Base-by-base conservation (phyloP, 2,113 vertebrate species). In the Anolis carolinensis region DNA sequence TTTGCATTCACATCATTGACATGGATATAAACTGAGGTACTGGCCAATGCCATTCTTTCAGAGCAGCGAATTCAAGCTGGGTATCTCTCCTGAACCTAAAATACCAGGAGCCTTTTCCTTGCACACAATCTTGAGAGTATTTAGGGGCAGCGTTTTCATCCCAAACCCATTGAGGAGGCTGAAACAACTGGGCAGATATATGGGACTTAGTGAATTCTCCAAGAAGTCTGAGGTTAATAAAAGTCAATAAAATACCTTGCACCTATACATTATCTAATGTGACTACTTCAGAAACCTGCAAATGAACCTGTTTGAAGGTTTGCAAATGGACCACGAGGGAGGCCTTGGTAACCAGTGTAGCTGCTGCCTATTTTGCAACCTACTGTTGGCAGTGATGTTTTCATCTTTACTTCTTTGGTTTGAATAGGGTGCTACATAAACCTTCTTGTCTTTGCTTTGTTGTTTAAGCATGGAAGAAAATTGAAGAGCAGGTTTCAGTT, bases 151-250 rank as follows among this genome's bases (percentile, higher is more conserved):
- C 3, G 2, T 44, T 44, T 44, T 44, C 39, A 44, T 44, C 39
- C 13, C 72, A 85, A 83, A 86, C 84, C 4, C 72, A 86, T 14
- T 88, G 78, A 27, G 89, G 16, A 91, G 25, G 1, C 83, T 68
- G 32, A 11, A 93, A 68, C 74, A 93, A 91, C 81, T 88, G 86
- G 76, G 4, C 63, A 77, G 27, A 76, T 52, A n/a, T 88, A 85
- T 76, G 82, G 50, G 90, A 0, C 9, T 82, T 83, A 48, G 39
- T 44, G 39, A 44, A 44, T 77, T 89, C 10, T 85, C 50, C 0
- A 93, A 93, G 95, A 90, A 82, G n/a, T 91, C 92, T 59, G 93
- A 95, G 95, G 95, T 95, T 78, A 13, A 88, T n/a, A n/a, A n/a
- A n/a, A n/a, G n/a, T n/a, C n/a, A 85, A n/a, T 79, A 79, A 62